Evolutionary conservation across 2,113 vertebrate species (phyloP), one percentile per base, ranked within the genome.

Genomic region (Indicator indicator): DNA sequence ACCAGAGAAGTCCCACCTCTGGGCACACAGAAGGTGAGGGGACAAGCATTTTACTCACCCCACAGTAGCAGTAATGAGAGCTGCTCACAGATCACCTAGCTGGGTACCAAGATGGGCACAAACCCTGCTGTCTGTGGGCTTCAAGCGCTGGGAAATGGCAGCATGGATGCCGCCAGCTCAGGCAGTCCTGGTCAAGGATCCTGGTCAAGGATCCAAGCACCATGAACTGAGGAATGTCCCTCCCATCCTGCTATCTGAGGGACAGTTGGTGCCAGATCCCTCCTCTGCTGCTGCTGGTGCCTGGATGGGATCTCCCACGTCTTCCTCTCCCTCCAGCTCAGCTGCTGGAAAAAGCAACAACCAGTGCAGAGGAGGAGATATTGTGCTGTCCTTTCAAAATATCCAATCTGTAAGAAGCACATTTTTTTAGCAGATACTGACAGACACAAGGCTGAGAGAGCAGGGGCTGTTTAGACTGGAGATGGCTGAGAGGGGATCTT

Each of bases 21-120:
- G 0, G 70, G 46, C 56, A 71, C 0, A 32, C 21, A 58, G 9
- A 58, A 28, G 40, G 32, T 0, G 32, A 68, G 3, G 16, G 50
- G 55, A 88, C 7, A 28, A 40, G 28, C 12, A 26, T 62, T 55
- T 28, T 13, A 67, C 12, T 52, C 1, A 0, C 32, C 70, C 60
- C 42, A 27, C 21, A 12, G 50, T 1, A 24, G 63, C 46, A 63
- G 52, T 4, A 32, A 32, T 7, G 12, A 59, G 58, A 70, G 74
- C 48, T 40, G 67, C 58, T n/a, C 42, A 16, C 77, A 21, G 17
- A 38, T 19, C 5, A 1, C 44, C 60, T 77, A 27, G 44, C 16
- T 36, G 40, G 56, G 38, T 9, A 60, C 62, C 67, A 13, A 18
- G 46, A 30, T 10, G 24, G 48, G 67, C 62, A 88, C 63, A 71